Conservation (phyloP, 2,113 vertebrate genomes). For the Ginglymostoma cirratum region DNA sequence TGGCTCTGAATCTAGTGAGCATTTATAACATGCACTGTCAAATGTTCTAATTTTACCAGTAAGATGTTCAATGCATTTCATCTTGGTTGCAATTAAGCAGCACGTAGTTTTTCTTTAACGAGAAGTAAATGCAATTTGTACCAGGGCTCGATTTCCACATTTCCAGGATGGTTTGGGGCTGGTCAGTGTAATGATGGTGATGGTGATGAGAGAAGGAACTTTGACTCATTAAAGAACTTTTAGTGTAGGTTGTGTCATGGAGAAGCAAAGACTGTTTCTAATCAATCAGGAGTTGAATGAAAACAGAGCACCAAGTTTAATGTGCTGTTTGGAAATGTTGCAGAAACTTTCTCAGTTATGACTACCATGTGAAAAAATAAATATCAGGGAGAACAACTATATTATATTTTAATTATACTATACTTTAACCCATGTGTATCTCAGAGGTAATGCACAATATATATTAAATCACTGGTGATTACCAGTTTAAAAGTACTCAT, state of each 20-base stretch:
- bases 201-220: not conserved
- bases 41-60: not conserved
- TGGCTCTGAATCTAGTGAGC: not conserved
- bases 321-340: not conserved
- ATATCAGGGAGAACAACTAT: not conserved
- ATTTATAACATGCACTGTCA: not conserved
- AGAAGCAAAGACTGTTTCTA: not conserved
- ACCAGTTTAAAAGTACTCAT: slow-evolving; percentile 2
- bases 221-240: not conserved
- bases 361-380: not conserved
- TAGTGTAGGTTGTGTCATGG: not conserved
- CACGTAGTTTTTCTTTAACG: not conserved
- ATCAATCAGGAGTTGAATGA: not conserved
- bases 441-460: not conserved
- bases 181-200: not conserved
- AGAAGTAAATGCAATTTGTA: not conserved
- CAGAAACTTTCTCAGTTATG: not conserved
- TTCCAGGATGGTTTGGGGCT: not conserved
- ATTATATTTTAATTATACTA: not conserved
- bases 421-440: not conserved
- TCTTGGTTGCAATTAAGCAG: not conserved
- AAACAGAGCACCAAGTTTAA: not conserved
- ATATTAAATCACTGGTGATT: not conserved
- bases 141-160: not conserved
- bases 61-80: not conserved